Evolutionary conservation across 2,113 vertebrate genomes (phyloP), one percentile per base, ranked within the genome.

Genomic region (Spermophilus dauricus): DNA sequence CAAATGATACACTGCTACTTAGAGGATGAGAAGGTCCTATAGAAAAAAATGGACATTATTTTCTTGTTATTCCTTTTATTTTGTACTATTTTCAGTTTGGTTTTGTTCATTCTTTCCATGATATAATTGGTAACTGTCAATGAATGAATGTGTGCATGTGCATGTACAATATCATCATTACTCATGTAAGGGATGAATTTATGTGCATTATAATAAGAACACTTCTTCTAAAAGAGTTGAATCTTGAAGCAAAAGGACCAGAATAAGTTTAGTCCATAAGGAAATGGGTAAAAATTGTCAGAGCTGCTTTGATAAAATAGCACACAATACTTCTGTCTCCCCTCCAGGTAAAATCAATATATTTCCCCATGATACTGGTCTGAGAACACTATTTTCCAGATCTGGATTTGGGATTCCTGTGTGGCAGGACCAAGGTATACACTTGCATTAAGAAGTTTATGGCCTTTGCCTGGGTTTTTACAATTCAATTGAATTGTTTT

Each of bases 221-320:
- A 2, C 48, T 51, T 51, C 6, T 58, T 42, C 39, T 28, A 1
- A 45, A 8, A 51, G 12, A 73, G 3, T 42, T 18, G 2, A 2
- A 4, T 32, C 63, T 48, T 30, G 18, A 58, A 20, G 45, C 10
- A 8, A 42, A 73, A 91, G 20, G 63, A 51, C 4, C 8, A 32
- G 34, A 39, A 12, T 34, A 4, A 28, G 65, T 53, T 37, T 51
- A 32, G 34, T 1, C 14, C 6, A 4, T 42, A 7, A 63, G 53
- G 32, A 30, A 45, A 56, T 8, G 3, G 37, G 18, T 37, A 16
- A 24, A 39, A 0, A 22, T 1, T 3, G 4, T n/a, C 1, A 1
- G 1, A 30, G 3, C 2, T 30, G 28, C 4, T 39, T 34, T 48
- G 18, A 77, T 28, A 30, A 42, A 58, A 51, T 26, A 34, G 3